Percentiles rank a stretch among this genome's conserved stretches.
phyloP scores from a whole-genome alignment of 2,888 invertebrate genomes.

The Sarcophaga subvicina region DNA sequence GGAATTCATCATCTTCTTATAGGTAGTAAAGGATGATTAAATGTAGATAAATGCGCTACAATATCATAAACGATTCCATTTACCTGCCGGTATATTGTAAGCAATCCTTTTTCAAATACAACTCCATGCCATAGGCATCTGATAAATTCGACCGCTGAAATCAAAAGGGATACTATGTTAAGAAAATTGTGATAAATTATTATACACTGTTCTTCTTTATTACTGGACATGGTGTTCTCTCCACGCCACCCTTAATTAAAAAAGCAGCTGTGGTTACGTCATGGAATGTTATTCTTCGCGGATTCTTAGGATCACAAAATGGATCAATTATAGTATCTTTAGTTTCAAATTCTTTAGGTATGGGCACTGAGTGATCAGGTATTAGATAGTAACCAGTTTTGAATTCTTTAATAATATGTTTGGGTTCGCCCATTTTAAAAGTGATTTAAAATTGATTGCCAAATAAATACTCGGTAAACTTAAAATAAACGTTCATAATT shows the following conservation, averaged over 20 bases:
- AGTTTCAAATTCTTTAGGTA: conserved; percentile 52
- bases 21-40: too few relatives aligned
- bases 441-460: conserved; percentile 48
- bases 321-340: conserved; percentile 81
- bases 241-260: conserved; percentile 91
- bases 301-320: conserved; percentile 86
- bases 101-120: conserved; percentile 97
- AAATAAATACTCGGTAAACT: conserved; percentile 51
- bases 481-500: conserved; percentile 62
- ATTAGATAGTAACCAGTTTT: conserved; percentile 38
- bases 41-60: too few relatives aligned
- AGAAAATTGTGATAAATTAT: neutral
- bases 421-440: conserved; percentile 34
- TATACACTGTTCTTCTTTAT: conserved; percentile 51
- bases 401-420: conserved; percentile 36
- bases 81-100: conserved; percentile 98
- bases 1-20: too few relatives aligned
- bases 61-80: neutral
- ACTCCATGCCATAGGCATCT: conserved; percentile 89
- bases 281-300: conserved; percentile 89
- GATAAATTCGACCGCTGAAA: conserved; percentile 92
- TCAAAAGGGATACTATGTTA: conserved; percentile 67
- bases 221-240: conserved; percentile 92
- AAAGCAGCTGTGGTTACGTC: conserved; percentile 96
- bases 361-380: conserved; percentile 27